These are phyloP conservation scores for Neosilurus hyrtlii DNA, from an alignment of 2,797 vertebrate species.

Conservation along the genomic window DNA sequence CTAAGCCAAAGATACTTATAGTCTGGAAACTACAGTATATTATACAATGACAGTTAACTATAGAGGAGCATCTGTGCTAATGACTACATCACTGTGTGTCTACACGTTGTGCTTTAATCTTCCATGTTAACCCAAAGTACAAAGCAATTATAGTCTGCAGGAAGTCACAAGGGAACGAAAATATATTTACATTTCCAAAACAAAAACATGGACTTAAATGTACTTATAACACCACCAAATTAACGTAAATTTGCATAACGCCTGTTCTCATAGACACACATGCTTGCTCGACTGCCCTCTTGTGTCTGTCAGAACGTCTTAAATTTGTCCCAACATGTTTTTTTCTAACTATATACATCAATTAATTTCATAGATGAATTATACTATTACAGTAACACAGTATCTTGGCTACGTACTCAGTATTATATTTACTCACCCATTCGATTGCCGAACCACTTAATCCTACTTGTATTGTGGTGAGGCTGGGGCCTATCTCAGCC, in stretches of 20 bases:
- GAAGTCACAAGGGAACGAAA: neutral
- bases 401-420: neutral
- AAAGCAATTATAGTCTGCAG: neutral
- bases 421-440: neutral
- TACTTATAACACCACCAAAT: neutral
- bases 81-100: neutral
- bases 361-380: neutral
- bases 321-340: neutral
- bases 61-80: neutral
- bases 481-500: too few species aligned
- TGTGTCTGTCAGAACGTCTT: neutral
- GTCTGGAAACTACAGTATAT: neutral
- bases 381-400: neutral
- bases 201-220: neutral
- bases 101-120: neutral
- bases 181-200: neutral
- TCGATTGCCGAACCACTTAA: too few species aligned
- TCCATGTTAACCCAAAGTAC: neutral
- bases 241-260: neutral
- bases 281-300: neutral
- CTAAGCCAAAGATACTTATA: too few species aligned
- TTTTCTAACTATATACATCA: neutral
- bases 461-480: too few species aligned
- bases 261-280: neutral
- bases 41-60: neutral